These are phyloP conservation scores for Melipona beecheii DNA, from an alignment of 2,888 invertebrate genomes.

Conservation along the genomic window DNA sequence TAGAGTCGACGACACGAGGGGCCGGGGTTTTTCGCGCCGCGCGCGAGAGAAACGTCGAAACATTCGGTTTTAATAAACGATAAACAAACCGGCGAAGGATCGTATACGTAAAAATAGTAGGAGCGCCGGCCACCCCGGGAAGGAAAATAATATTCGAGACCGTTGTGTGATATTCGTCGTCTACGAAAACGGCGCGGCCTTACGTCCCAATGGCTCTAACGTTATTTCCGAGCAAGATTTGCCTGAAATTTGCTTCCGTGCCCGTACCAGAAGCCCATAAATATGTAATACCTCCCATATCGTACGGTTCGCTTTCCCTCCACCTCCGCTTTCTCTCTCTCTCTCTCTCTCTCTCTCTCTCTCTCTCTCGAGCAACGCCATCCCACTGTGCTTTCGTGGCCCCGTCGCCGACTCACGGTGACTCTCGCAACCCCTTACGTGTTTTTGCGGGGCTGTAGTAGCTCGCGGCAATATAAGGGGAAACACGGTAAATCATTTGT, in stretches of 20 bases:
- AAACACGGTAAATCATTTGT: constrained; percentile 83
- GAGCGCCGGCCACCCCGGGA: constrained; percentile 32
- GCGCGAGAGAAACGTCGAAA: neutral
- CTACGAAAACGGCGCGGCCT: constrained; percentile 68
- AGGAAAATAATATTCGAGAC: constrained; percentile 68
- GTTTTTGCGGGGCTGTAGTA: constrained; percentile 75
- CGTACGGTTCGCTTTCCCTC: constrained; percentile 62
- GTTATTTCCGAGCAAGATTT: constrained; percentile 82
- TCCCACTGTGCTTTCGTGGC: constrained; percentile 15
- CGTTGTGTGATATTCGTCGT: constrained; percentile 56
- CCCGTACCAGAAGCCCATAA: constrained; percentile 82
- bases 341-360: constrained; percentile 49
- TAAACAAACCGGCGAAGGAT: constrained; percentile 58
- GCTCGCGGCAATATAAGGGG: constrained; percentile 77
- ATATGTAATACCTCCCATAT: constrained; percentile 83
- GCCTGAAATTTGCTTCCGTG: constrained; percentile 82
- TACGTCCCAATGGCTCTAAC: constrained; percentile 79
- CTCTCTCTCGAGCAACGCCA: constrained; percentile 31
- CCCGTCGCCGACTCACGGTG: constrained; percentile 54
- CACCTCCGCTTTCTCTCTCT: constrained; percentile 46
- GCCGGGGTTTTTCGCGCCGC: neutral
- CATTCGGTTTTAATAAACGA: constrained; percentile 54
- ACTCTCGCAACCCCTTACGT: constrained; percentile 79
- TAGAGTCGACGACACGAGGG: neutral
- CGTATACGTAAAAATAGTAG: constrained; percentile 36